Evolutionary conservation across 30 jellyfish, hydroid and myxozoan genomes (phyloP).

Genomic region (Clytia hemisphaerica): DNA sequence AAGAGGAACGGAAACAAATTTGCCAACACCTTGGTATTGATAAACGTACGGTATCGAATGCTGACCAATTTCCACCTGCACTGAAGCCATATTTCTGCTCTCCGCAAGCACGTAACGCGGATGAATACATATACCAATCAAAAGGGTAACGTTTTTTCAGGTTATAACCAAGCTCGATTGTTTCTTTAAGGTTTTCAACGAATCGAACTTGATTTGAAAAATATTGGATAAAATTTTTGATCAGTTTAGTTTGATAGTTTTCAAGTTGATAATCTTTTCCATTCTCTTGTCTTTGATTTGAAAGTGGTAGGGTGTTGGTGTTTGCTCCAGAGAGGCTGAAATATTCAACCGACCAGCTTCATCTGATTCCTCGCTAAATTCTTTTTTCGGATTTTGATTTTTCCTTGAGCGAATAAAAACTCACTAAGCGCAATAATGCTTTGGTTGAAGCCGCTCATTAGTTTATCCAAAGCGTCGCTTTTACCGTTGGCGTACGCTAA

Average conservation of each 20-base stretch:
- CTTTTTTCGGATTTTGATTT: not conserved
- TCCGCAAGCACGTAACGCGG: not conserved
- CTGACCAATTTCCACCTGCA: not conserved
- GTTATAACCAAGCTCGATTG: not conserved
- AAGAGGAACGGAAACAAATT: not conserved
- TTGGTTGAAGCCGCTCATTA: conserved; percentile 28
- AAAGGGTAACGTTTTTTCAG: not conserved
- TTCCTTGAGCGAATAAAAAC: conserved; percentile 7
- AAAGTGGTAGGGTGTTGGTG: not conserved
- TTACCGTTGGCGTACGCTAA: conserved; percentile 3
- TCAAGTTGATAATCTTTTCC: not conserved
- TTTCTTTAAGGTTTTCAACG: not conserved
- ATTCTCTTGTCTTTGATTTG: not conserved
- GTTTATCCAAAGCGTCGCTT: conserved; percentile 21
- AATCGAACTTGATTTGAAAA: not conserved
- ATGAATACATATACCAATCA: not conserved
- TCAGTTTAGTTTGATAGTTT: not conserved
- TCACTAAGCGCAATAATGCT: not conserved
- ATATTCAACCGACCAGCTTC: not conserved
- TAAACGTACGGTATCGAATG: not conserved
- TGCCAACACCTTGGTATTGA: conserved; percentile 2
- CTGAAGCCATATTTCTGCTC: not conserved
- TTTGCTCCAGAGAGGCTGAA: not conserved
- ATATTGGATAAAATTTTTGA: not conserved
- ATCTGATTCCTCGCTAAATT: not conserved